Evolutionary conservation across 2,113 vertebrate genomes (phyloP).

Genomic region (Octodon degus): DNA sequence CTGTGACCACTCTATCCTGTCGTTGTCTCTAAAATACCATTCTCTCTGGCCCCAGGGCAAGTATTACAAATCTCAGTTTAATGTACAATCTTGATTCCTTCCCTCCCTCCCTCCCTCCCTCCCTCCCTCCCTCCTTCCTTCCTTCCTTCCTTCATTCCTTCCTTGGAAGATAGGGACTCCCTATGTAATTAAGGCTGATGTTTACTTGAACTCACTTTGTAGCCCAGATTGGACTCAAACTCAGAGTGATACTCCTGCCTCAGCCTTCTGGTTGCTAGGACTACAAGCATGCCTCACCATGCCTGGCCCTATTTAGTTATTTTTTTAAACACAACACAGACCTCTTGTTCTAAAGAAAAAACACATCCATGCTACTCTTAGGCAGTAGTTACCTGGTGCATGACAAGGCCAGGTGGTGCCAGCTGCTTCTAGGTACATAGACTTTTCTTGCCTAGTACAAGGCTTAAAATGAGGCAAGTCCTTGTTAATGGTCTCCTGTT

Average conservation of each 20-base stretch:
- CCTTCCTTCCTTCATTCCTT: background rate
- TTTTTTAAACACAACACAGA: background rate
- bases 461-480: background rate
- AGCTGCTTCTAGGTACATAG: background rate
- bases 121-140: too few species aligned
- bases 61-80: background rate
- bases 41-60: background rate
- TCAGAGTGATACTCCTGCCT: background rate
- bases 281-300: background rate
- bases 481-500: background rate
- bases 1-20: background rate
- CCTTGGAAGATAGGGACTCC: background rate
- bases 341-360: constrained; percentile 6
- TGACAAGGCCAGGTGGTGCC: background rate
- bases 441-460: background rate
- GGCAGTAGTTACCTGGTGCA: background rate
- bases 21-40: fast-evolving
- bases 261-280: background rate
- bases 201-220: background rate
- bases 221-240: background rate
- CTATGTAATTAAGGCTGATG: background rate
- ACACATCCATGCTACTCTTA: background rate
- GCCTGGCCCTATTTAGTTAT: background rate
- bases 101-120: too few species aligned
- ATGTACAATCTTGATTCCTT: background rate